These are phyloP conservation scores for Wiebesia pumilae DNA, from an alignment of 1,140 invertebrate species.

Conservation along the genomic window DNA sequence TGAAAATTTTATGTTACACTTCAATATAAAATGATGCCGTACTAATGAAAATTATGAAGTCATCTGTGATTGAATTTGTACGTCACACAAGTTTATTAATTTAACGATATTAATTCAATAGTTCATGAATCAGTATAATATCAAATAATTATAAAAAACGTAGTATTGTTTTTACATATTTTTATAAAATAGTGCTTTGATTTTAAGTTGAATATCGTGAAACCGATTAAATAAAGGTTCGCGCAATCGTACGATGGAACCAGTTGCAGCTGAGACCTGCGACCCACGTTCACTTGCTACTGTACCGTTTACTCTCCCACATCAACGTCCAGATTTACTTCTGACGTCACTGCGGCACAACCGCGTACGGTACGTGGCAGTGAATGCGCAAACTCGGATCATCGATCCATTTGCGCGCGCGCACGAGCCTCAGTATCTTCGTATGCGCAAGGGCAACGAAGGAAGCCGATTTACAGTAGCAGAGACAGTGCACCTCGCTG, in stretches of 20 bases:
- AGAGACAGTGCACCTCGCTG: slow-evolving; percentile 28
- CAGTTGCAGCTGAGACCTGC: not conserved
- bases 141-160: too few species aligned
- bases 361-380: not conserved
- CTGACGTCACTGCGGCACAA: slow-evolving; percentile 68
- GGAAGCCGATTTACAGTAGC: slow-evolving; percentile 12
- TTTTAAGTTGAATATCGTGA: not conserved
- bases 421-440: not conserved
- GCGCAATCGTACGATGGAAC: not conserved
- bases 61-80: too few species aligned
- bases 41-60: too few species aligned
- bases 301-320: not conserved
- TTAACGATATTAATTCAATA: too few species aligned
- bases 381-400: slow-evolving; percentile 59
- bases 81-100: too few species aligned
- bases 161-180: too few species aligned
- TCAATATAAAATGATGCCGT: too few species aligned
- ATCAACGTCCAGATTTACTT: not conserved
- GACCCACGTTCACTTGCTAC: not conserved
- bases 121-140: too few species aligned
- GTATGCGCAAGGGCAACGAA: slow-evolving; percentile 26
- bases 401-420: slow-evolving; percentile 58
- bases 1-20: too few species aligned
- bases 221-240: not conserved
- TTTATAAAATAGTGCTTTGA: not conserved